Percentiles rank a stretch among this genome's conserved stretches.
Conservation (phyloP, 37 sponge, comb jelly and placozoan species). For the Diacarnus erythraeanus region DNA sequence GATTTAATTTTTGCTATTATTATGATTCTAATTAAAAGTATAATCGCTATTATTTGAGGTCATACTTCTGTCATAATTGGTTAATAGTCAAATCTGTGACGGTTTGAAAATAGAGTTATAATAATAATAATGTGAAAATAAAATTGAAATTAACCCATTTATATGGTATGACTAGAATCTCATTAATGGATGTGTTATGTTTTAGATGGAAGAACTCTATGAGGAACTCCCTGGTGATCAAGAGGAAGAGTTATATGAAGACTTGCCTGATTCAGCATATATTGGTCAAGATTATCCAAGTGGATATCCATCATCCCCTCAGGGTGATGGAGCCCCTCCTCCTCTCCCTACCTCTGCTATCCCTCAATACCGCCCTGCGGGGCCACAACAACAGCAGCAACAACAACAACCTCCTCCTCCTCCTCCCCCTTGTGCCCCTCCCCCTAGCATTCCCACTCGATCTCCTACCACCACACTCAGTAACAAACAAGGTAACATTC, state of each 20-base stretch:
- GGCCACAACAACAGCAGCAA: neutral
- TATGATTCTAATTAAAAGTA: too few species aligned
- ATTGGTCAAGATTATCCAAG: constrained; percentile 10
- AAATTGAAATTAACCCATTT: too few species aligned
- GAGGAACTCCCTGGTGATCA: constrained; percentile 47
- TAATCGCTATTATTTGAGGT: too few species aligned
- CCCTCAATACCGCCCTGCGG: constrained; percentile 8
- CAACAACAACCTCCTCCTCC: neutral
- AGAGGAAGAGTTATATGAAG: constrained; percentile 65
- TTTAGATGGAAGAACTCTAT: constrained; percentile 55
- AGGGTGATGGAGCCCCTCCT: constrained; percentile 1
- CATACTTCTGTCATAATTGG: too few species aligned
- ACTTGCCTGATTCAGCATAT: constrained; percentile 18
- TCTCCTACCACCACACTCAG: constrained; percentile 31
- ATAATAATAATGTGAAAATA: too few species aligned
- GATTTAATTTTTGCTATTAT: too few species aligned
- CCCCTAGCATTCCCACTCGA: constrained; percentile 44
- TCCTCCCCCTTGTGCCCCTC: constrained; percentile 4
- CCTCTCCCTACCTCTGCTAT: constrained; percentile 13
- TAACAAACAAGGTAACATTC: neutral
- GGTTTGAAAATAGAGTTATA: too few species aligned
- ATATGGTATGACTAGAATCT: too few species aligned
- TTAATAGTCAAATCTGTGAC: too few species aligned
- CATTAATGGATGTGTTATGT: too few species aligned
- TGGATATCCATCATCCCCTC: constrained; percentile 1